These are phyloP conservation scores for Ceyx melanurus DNA, from an alignment of 2,113 vertebrate species.

Conservation along the genomic window DNA sequence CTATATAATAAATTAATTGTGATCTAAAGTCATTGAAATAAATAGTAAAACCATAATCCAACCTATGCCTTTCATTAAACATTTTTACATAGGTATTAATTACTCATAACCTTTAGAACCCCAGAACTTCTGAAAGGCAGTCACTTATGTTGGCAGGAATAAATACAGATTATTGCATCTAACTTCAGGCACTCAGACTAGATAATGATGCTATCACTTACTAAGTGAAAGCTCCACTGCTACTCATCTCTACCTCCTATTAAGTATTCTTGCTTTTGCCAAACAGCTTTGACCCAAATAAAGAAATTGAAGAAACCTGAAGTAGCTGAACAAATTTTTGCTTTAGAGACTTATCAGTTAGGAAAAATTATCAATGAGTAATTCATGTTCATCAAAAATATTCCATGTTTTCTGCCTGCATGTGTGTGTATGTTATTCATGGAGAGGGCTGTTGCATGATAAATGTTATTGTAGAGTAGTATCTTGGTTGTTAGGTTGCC, in stretches of 20 bases:
- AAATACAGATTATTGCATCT: not conserved
- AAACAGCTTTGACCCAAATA: not conserved
- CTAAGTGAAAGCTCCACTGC: not conserved
- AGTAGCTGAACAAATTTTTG: not conserved
- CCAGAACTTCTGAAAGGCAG: not conserved
- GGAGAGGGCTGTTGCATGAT: constrained; percentile 60
- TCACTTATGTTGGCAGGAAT: not conserved
- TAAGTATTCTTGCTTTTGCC: not conserved
- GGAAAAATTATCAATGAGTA: constrained; percentile 33
- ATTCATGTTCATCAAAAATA: constrained; percentile 29
- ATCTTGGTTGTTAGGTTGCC: constrained; percentile 71
- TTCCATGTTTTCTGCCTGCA: not conserved
- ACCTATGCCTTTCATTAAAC: not conserved
- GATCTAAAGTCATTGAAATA: not conserved
- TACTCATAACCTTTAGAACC: not conserved
- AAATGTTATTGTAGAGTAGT: constrained; percentile 69
- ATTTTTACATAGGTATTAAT: not conserved
- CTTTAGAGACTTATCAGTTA: not conserved
- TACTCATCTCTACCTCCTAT: not conserved
- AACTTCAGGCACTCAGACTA: not conserved
- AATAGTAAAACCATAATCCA: not conserved
- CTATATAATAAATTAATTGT: too few relatives aligned
- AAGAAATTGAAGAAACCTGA: not conserved
- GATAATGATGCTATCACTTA: not conserved
- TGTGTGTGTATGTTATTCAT: not conserved